Conservation (phyloP, 2,797 vertebrate species). For the Poecilia velifera region DNA sequence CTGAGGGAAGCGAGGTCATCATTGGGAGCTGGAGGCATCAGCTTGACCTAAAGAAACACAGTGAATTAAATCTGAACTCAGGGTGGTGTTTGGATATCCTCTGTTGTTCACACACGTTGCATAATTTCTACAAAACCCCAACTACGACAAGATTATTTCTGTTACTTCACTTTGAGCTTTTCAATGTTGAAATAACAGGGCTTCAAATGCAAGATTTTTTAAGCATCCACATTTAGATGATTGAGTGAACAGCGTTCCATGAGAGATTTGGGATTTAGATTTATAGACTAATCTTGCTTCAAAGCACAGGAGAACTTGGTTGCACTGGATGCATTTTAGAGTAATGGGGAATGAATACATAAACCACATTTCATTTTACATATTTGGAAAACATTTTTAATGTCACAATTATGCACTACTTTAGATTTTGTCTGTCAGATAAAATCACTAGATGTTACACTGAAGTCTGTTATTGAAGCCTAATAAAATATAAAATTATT, state of each 20-base stretch:
- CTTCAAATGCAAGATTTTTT: neutral
- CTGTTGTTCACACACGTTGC: neutral
- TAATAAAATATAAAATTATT: neutral
- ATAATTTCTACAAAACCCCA: neutral
- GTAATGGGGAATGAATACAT: neutral
- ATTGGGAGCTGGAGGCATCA: constrained; percentile 94
- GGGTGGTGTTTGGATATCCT: neutral
- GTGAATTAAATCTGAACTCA: neutral
- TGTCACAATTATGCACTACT: neutral
- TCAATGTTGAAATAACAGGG: neutral
- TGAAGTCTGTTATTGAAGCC: neutral
- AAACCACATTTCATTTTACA: neutral
- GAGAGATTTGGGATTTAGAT: neutral
- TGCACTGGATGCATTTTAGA: neutral
- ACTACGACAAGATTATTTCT: neutral
- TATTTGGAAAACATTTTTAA: neutral
- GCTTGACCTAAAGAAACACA: constrained; percentile 83
- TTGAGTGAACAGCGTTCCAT: neutral
- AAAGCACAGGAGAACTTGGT: neutral
- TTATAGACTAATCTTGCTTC: neutral
- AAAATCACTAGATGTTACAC: neutral
- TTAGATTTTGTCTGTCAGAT: neutral
- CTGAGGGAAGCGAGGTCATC: constrained; percentile 95
- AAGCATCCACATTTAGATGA: neutral
- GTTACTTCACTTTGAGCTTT: neutral